Conservation (phyloP, 1,140 invertebrate species). For the Drosophila ercepeae region DNA sequence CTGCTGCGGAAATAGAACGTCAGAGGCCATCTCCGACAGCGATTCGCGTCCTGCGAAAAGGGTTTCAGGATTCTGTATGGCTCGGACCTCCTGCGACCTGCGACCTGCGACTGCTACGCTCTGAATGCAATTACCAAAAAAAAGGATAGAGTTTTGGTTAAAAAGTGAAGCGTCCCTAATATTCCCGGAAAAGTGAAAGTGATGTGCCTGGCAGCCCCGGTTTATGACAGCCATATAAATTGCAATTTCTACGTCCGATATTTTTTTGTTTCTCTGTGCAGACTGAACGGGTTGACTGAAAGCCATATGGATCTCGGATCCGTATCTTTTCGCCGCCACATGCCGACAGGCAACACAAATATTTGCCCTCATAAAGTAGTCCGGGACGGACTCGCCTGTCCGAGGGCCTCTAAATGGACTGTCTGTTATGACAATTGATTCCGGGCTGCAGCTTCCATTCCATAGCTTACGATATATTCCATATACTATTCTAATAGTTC, state of each 20-base stretch:
- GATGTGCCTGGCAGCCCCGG: constrained; percentile 28
- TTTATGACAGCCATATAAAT: constrained; percentile 79
- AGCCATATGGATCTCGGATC: constrained; percentile 19
- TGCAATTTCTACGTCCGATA: constrained; percentile 66
- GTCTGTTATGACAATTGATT: constrained; percentile 61
- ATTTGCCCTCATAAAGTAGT: constrained; percentile 58
- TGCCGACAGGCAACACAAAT: constrained; percentile 68
- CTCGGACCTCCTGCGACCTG: constrained; percentile 14
- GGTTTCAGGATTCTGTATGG: constrained; percentile 21
- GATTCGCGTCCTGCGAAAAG: constrained; percentile 39
- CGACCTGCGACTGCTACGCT: constrained; percentile 54
- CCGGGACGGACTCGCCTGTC: constrained; percentile 39
- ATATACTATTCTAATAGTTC: constrained; percentile 19
- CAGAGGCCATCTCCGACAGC: constrained; percentile 21
- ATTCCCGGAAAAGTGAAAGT: constrained; percentile 75
- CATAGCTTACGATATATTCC: constrained; percentile 1
- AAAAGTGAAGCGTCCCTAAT: constrained; percentile 72
- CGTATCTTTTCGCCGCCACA: constrained; percentile 47
- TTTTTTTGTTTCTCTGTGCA: constrained; percentile 2
- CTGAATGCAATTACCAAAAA: constrained; percentile 68
- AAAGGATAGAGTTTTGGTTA: constrained; percentile 39
- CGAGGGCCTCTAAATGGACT: constrained; percentile 5
- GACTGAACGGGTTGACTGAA: constrained; percentile 53
- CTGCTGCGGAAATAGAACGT: constrained; percentile 70
- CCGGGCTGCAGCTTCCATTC: constrained; percentile 34